Conservation (phyloP, 1,140 invertebrate genomes). For the Bombus ignitus region DNA sequence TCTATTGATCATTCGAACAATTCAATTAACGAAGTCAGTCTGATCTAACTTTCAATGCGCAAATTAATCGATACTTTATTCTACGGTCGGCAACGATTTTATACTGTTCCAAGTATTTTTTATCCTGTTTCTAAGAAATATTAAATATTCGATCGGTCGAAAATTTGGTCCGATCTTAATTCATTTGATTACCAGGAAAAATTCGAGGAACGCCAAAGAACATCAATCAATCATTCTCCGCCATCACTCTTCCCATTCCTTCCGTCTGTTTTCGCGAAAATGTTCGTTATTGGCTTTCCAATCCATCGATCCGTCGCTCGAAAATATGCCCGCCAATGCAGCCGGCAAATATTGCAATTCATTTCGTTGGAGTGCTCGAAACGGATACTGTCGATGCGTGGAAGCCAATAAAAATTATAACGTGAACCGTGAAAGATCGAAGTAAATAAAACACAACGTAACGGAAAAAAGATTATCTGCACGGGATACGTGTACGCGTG, state of each 20-base stretch:
- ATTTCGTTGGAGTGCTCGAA: slow-evolving; percentile 23
- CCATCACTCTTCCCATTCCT: neutral
- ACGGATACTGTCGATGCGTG: slow-evolving; percentile 27
- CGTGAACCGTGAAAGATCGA: slow-evolving; percentile 17
- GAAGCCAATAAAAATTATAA: slow-evolving; percentile 37
- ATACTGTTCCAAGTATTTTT: no score
- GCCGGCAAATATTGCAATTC: slow-evolving; percentile 35
- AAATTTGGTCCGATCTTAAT: neutral
- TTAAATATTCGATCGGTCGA: neutral
- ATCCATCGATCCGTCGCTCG: slow-evolving; percentile 19
- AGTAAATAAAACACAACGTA: slow-evolving; percentile 26
- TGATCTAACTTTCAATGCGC: neutral
- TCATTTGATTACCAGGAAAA: neutral
- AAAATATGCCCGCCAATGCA: slow-evolving; percentile 34
- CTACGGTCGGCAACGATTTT: neutral
- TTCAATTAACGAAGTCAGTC: slow-evolving; percentile 13
- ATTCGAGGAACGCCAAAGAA: neutral
- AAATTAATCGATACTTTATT: neutral
- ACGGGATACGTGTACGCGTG: neutral
- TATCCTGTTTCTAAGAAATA: no score
- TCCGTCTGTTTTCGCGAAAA: slow-evolving; percentile 10
- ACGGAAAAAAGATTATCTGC: neutral
- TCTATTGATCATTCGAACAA: slow-evolving; percentile 14
- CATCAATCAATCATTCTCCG: slow-evolving; percentile 4
- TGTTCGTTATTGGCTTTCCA: slow-evolving; percentile 25